phyloP scores from a whole-genome alignment of 2,113 vertebrate species.

The Puntigrus tetrazona region DNA sequence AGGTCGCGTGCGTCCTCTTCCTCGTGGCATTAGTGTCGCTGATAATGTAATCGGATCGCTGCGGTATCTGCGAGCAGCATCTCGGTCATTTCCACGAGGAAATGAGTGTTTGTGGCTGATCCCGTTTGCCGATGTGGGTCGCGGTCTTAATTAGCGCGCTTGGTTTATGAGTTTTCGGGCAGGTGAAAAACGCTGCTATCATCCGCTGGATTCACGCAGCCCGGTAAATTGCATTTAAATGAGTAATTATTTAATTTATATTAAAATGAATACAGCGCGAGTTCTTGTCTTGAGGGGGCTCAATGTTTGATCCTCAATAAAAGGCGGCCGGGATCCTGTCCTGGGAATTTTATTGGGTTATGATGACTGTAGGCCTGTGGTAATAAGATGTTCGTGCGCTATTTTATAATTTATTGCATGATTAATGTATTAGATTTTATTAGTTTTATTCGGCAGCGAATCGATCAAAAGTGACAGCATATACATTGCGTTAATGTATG shows the following conservation, averaged over 20 bases:
- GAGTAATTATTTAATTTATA: neutral
- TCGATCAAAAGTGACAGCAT: neutral
- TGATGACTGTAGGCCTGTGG: neutral
- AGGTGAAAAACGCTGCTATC: neutral
- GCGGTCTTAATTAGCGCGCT: constrained; percentile 12
- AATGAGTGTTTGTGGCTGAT: constrained; percentile 65
- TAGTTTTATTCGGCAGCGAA: neutral
- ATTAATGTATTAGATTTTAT: neutral
- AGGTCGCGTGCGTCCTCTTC: too few species aligned
- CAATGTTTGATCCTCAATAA: neutral
- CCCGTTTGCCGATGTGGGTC: constrained; percentile 62
- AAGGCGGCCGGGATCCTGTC: neutral
- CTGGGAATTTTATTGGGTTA: neutral
- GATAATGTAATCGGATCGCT: constrained; percentile 63
- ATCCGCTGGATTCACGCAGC: neutral
- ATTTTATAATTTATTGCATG: neutral
- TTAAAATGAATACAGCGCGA: neutral
- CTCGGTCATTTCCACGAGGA: constrained; percentile 52
- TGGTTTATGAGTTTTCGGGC: neutral
- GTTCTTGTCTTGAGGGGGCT: neutral
- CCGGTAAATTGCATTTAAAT: neutral
- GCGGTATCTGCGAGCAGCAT: constrained; percentile 38
- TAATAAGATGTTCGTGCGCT: neutral
- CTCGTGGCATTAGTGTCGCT: constrained; percentile 7
- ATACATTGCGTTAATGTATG: too few species aligned